Base-by-base conservation (phyloP, 2,888 invertebrate species). In the Marasmarcha lunaedactyla region DNA sequence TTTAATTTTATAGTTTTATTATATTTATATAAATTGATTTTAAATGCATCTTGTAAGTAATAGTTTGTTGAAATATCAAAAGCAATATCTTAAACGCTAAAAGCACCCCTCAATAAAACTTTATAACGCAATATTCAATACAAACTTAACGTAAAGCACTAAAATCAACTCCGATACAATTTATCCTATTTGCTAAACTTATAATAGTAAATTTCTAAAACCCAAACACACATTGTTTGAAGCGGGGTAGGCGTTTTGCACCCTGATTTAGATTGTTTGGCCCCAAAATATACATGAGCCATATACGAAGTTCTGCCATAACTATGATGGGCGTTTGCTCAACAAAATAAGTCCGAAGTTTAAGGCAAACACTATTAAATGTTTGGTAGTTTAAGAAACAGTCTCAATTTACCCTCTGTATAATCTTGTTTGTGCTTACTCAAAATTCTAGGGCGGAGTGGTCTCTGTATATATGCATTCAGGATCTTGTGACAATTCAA, bases 351-450 rank as follows among this genome's bases (percentile, higher is more conserved):
- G 63, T 70, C 52, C 48, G 59, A 69, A 72, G 68, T 72, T 71
- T 63, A 50, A 55, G 59, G 63, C 67, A 66, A 71, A 71, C 69
- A 63, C 71, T 70, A 74, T 74, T 73, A 74, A 72, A 68, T 69
- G 71, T 73, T 68, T 59, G 66, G 65, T 70, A 72, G 70, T 70
- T 76, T 72, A 71, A 72, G 76, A 73, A 73, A 72, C 66, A 64
- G 67, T 59, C 67, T 63, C 65, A 60, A 70, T 71, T 64, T 67
- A 65, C 64, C 34, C 66, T 67, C 61, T 20, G 56, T 56, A 64
- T 72, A 74, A 74, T 74, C 74, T 72, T 65, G 70, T 74, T 74
- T 64, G 59, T 63, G 60, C 71, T 71, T 74, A 73, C 76, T 76
- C 74, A 74, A 71, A 76, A 76, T 74, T 72, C 69, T 54, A 71